A percentile compares a stretch with the other conserved stretches of the same genome.
Evolutionary conservation across 2,797 vertebrate genomes (phyloP).

Genomic region (Pseudochirops corinnae): DNA sequence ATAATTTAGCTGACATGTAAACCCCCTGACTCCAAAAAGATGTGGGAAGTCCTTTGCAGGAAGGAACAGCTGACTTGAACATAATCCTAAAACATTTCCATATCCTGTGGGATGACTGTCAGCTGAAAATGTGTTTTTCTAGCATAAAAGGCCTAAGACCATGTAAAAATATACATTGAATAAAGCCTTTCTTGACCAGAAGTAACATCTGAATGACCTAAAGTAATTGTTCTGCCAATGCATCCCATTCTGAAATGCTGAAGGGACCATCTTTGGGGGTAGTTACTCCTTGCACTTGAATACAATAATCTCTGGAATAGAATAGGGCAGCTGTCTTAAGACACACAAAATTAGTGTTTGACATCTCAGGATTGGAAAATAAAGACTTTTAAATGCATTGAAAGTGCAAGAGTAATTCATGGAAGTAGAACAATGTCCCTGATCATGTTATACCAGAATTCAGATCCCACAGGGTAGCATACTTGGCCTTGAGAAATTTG

Average conservation of each 20-base stretch:
- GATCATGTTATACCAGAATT: slow-evolving; percentile 29
- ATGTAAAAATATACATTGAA: slow-evolving; percentile 63
- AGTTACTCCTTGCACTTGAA: slow-evolving; percentile 6
- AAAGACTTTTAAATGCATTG: slow-evolving; percentile 10
- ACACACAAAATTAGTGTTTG: slow-evolving; percentile 18
- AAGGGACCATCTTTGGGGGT: neutral
- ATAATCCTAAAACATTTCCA: slow-evolving; percentile 76
- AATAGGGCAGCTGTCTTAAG: neutral
- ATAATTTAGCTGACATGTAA: slow-evolving; percentile 70
- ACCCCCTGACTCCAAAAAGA: slow-evolving; percentile 48
- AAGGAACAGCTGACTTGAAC: slow-evolving; percentile 77
- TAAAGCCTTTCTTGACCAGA: slow-evolving; percentile 62
- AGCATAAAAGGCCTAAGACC: slow-evolving; percentile 69
- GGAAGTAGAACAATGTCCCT: slow-evolving; percentile 36
- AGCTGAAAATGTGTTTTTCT: slow-evolving; percentile 73
- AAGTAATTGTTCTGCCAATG: neutral
- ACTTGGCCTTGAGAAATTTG: slow-evolving; percentile 20
- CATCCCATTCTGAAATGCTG: slow-evolving; percentile 41
- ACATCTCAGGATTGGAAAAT: slow-evolving; percentile 41
- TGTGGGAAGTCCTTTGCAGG: slow-evolving; percentile 71
- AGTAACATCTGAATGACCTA: slow-evolving; percentile 55
- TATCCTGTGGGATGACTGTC: slow-evolving; percentile 74
- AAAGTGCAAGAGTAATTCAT: slow-evolving; percentile 10
- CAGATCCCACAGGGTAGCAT: slow-evolving; percentile 22
- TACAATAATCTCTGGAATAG: neutral